Conservation (phyloP, 2,797 vertebrate genomes). For the Carduelis carduelis region DNA sequence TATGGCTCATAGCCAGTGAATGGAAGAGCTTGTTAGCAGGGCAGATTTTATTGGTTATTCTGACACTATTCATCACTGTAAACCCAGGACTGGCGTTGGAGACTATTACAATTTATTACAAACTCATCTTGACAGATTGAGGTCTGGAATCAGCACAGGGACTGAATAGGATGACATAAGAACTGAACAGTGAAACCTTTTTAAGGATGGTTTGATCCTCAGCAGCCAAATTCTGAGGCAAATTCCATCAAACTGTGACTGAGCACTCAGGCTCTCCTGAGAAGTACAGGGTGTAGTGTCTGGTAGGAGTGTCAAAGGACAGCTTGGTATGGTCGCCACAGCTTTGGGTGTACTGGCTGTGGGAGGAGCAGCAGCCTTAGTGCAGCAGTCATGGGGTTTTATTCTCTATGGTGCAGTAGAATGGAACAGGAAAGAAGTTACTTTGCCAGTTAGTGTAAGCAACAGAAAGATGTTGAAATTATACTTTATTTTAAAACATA, state of each 20-base stretch:
- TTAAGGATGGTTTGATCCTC: background rate
- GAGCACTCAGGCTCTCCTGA: accelerated
- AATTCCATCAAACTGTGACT: background rate
- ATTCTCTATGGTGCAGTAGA: background rate
- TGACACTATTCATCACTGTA: background rate
- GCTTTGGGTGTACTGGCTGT: background rate
- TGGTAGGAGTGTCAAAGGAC: background rate
- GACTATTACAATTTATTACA: background rate
- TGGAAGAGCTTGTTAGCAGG: background rate
- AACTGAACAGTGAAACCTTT: background rate
- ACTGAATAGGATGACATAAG: background rate
- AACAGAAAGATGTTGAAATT: background rate
- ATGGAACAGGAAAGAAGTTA: background rate
- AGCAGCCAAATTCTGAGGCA: background rate
- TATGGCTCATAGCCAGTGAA: background rate
- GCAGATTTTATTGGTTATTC: background rate
- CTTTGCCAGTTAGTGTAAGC: background rate
- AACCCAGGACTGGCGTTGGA: background rate
- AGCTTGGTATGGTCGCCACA: background rate
- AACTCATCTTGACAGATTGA: background rate
- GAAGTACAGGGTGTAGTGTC: background rate
- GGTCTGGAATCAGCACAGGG: background rate
- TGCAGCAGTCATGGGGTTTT: background rate
- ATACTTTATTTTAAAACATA: background rate
- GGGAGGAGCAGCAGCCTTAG: background rate